phyloP scores from a whole-genome alignment of 2,888 invertebrate species.

The Sphecodes monilicornis region DNA sequence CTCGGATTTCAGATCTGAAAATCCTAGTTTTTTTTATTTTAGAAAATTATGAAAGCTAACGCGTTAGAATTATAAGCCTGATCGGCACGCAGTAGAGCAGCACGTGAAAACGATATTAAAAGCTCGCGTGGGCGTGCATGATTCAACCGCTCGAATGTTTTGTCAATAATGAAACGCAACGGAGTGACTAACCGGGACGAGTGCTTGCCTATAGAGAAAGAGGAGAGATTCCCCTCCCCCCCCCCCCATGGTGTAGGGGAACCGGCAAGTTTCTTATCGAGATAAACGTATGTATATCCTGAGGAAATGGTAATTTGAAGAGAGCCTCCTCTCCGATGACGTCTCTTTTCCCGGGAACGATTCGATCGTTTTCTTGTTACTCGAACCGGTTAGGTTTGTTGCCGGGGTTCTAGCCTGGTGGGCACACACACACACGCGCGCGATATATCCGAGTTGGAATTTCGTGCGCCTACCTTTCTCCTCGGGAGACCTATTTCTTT shows the following conservation, averaged over 20 bases:
- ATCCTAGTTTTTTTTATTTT: no score
- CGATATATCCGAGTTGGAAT: constrained; percentile 41
- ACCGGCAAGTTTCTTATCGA: not conserved
- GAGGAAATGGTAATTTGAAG: constrained; percentile 2
- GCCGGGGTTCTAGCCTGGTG: constrained; percentile 14
- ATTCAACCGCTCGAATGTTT: constrained; percentile 42
- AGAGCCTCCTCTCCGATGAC: constrained; percentile 4
- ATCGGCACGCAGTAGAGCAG: not conserved
- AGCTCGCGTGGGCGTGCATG: constrained; percentile 12
- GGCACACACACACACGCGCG: not conserved
- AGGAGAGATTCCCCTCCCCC: no score
- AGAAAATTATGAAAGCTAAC: no score
- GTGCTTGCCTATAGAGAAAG: not conserved
- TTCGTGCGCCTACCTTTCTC: constrained; percentile 47
- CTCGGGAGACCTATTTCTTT: constrained; percentile 37
- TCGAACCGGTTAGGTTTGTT: not conserved
- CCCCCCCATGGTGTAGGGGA: not conserved
- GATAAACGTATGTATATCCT: not conserved
- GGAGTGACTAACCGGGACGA: not conserved
- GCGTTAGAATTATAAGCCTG: no score
- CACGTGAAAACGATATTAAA: constrained; percentile 9
- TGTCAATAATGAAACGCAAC: constrained; percentile 34
- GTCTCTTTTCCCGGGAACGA: constrained; percentile 29
- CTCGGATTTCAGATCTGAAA: no score
- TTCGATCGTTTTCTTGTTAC: constrained; percentile 15